phyloP scores from a whole-genome alignment of 2,113 vertebrate genomes.

The Sciurus niger region DNA sequence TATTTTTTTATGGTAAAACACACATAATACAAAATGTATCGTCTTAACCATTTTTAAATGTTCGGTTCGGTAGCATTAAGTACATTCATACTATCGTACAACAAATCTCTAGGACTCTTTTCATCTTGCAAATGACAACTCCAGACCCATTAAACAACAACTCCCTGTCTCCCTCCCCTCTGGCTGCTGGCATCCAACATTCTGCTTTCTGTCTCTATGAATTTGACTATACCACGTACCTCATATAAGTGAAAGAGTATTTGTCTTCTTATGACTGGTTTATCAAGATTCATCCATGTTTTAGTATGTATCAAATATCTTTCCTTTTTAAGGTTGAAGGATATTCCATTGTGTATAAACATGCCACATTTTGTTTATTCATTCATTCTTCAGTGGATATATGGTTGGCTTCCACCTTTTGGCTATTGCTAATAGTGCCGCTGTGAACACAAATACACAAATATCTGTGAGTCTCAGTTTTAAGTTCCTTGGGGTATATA shows the following conservation, averaged over 20 bases:
- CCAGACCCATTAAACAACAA: background rate
- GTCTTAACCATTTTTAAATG: background rate
- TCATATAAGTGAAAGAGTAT: background rate
- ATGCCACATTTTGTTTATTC: background rate
- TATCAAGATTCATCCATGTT: background rate
- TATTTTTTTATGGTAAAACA: conserved; percentile 16
- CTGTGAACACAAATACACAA: background rate
- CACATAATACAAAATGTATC: background rate
- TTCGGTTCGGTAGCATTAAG: background rate
- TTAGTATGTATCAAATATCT: background rate
- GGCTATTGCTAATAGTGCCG: background rate
- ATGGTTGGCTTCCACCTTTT: background rate
- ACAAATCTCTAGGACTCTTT: background rate
- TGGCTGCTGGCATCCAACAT: background rate
- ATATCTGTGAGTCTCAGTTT: background rate
- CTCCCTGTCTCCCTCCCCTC: background rate
- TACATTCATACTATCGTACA: background rate
- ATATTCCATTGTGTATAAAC: background rate
- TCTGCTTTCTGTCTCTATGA: background rate
- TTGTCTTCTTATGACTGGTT: conserved; percentile 6
- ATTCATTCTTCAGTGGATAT: background rate
- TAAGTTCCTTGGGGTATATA: background rate
- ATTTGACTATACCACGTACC: background rate
- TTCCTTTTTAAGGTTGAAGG: background rate
- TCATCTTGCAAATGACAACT: background rate